phyloP scores from a whole-genome alignment of 2,113 vertebrate species.

The Sinocyclocheilus maitianheensis region DNA sequence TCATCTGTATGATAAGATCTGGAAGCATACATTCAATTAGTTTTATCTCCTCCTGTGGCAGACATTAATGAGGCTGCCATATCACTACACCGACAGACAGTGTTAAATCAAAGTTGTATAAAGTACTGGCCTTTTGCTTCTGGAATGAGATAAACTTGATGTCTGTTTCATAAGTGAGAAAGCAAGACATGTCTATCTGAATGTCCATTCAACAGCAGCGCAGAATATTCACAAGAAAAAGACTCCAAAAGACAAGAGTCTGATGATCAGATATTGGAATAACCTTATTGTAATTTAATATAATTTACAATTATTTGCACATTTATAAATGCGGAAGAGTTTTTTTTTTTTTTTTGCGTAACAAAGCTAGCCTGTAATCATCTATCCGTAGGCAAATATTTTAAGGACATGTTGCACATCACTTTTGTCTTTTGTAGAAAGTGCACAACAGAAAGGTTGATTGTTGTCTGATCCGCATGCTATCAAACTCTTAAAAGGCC shows the following conservation, averaged over 20 bases:
- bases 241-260: neutral
- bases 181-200: neutral
- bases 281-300: neutral
- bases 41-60: neutral
- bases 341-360: too few species aligned
- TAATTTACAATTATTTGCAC: neutral
- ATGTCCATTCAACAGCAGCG: too few species aligned
- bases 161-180: neutral
- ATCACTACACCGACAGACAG: neutral
- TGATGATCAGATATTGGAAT: neutral
- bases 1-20: neutral
- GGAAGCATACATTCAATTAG: neutral
- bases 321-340: neutral
- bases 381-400: too few species aligned
- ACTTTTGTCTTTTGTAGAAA: neutral
- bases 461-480: neutral
- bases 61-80: slow-evolving; percentile 1
- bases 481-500: neutral
- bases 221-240: neutral
- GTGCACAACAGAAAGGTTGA: neutral
- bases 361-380: too few species aligned
- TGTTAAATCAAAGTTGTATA: neutral
- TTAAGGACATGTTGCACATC: neutral
- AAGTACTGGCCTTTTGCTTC: neutral
- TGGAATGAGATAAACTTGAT: slow-evolving; percentile 2